These are phyloP conservation scores for Antechinus flavipes DNA, from an alignment of 2,113 vertebrate genomes.

Conservation along the genomic window DNA sequence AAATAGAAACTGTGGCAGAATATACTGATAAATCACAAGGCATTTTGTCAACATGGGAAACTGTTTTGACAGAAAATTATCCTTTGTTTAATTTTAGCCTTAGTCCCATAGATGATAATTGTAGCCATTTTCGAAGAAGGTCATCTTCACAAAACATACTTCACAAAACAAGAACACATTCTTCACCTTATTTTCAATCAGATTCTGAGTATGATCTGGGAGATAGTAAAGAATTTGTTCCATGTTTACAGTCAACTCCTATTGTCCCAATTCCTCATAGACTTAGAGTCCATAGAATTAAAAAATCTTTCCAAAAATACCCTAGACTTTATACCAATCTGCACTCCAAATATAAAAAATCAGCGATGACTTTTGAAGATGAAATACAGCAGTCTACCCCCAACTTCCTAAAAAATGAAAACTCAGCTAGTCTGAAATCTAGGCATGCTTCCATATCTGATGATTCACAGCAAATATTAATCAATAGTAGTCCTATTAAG, in stretches of 20 bases:
- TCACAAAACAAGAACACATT: conserved; percentile 47
- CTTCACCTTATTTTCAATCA: conserved; percentile 52
- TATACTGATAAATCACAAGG: conserved; percentile 59
- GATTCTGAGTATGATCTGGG: conserved; percentile 71
- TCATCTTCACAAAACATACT: neutral
- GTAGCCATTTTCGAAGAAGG: conserved; percentile 40
- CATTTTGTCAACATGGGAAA: conserved; percentile 52
- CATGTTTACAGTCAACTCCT: conserved; percentile 89
- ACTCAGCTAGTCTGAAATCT: conserved; percentile 12
- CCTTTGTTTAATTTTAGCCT: conserved; percentile 39
- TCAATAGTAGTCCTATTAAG: neutral
- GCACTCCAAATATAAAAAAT: conserved; percentile 69
- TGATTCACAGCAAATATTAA: conserved; percentile 25
- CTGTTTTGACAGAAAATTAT: conserved; percentile 58
- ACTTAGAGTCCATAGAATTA: conserved; percentile 45
- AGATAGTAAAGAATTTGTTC: conserved; percentile 80
- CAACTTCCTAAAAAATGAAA: conserved; percentile 45
- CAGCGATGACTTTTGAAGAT: conserved; percentile 69
- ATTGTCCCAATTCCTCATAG: conserved; percentile 74
- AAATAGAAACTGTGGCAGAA: conserved; percentile 59
- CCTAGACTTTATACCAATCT: conserved; percentile 50
- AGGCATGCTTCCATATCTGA: neutral
- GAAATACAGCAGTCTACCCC: conserved; percentile 41
- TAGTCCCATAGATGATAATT: conserved; percentile 55
- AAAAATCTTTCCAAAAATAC: conserved; percentile 65